A percentile compares a stretch with the other conserved stretches of the same genome.
Conservation (phyloP, 2,113 vertebrate species). For the Mus pahari region DNA sequence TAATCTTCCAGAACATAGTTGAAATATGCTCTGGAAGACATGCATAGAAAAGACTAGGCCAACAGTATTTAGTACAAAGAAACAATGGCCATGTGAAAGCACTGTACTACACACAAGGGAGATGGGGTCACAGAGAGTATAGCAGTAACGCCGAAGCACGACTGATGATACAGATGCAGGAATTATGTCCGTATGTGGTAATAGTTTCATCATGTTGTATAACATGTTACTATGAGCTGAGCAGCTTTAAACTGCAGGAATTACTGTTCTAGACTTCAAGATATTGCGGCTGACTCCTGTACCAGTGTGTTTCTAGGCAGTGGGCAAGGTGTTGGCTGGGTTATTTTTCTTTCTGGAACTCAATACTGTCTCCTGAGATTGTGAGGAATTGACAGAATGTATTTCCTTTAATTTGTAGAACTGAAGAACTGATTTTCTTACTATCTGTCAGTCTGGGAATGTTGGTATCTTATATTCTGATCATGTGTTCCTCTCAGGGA, state of each 20-base stretch:
- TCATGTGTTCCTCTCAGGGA: not conserved
- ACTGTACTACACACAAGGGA: not conserved
- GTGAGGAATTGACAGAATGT: not conserved
- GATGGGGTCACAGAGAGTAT: not conserved
- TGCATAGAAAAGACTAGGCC: not conserved
- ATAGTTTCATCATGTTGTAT: not conserved
- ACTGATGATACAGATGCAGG: not conserved
- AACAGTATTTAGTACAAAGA: not conserved
- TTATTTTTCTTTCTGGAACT: not conserved
- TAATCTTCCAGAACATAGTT: not conserved
- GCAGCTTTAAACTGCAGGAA: not conserved
- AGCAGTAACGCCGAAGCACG: not conserved
- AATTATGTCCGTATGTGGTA: not conserved
- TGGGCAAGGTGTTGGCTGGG: not conserved
- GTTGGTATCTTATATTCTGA: not conserved
- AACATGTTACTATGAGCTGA: not conserved
- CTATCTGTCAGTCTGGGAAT: not conserved
- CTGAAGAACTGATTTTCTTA: not conserved
- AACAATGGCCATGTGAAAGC: not conserved
- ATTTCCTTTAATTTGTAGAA: not conserved
- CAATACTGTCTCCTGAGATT: not conserved
- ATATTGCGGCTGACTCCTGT: not conserved
- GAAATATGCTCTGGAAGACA: not conserved
- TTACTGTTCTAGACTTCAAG: not conserved
- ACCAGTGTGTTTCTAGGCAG: not conserved